Evolutionary conservation across 2,888 invertebrate genomes (phyloP), one percentile per base, ranked within the genome.

Genomic region (Caenorhabditis plicata): DNA sequence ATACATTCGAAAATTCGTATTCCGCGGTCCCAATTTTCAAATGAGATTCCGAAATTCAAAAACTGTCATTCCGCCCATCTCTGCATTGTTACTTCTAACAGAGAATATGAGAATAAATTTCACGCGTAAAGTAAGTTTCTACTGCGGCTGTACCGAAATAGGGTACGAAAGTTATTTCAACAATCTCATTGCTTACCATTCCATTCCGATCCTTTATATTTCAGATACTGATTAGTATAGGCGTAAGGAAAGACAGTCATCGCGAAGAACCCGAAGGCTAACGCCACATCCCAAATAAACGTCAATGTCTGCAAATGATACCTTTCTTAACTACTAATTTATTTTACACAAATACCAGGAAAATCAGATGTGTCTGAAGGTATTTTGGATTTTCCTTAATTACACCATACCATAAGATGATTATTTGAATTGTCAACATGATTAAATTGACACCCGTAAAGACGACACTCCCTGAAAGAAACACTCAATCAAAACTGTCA

Each of bases 121-220:
- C n/a, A n/a, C n/a, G n/a, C n/a, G n/a, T n/a, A n/a, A n/a, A n/a
- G n/a, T n/a, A n/a, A n/a, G n/a, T n/a, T n/a, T n/a, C n/a, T n/a
- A n/a, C n/a, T n/a, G n/a, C n/a, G n/a, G n/a, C n/a, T n/a, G n/a
- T n/a, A n/a, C n/a, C n/a, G n/a, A n/a, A n/a, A n/a, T n/a, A n/a
- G n/a, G n/a, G n/a, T n/a, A n/a, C n/a, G n/a, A n/a, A n/a, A n/a
- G n/a, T n/a, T n/a, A n/a, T n/a, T n/a, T n/a, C n/a, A n/a, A n/a
- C n/a, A n/a, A n/a, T n/a, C n/a, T n/a, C n/a, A n/a, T n/a, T 15
- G 17, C 17, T 22, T 22, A 54, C 50, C 48, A 33, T 66, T 63
- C 52, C 55, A 66, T 32, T 66, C 63, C n/a, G 32, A 26, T 49
- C 66, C 66, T 22, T 66, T 66, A 33, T 66, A 66, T n/a, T 55